These are phyloP conservation scores for Calameuta idolon DNA, from an alignment of 2,888 invertebrate genomes.

Conservation along the genomic window DNA sequence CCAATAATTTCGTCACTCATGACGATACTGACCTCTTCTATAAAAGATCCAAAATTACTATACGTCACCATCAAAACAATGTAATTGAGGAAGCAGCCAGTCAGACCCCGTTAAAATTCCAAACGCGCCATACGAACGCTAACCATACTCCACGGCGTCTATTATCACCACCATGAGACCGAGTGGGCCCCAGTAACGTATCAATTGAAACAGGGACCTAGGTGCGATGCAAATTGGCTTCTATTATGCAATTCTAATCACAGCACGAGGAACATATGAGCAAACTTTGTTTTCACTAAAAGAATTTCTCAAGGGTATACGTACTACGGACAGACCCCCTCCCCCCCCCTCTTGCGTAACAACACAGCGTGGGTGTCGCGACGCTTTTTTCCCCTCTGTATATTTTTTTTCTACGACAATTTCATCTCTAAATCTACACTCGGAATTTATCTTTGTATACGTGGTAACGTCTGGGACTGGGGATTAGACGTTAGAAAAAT, in stretches of 20 bases:
- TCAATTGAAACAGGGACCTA: not conserved
- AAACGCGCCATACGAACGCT: not conserved
- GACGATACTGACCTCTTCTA: not conserved
- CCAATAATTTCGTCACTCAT: not conserved
- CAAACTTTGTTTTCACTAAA: not conserved
- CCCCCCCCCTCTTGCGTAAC: not conserved
- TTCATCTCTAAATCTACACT: not conserved
- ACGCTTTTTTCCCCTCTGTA: not conserved
- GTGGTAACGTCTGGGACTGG: not conserved
- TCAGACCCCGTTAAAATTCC: constrained; percentile 5
- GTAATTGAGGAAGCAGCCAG: constrained; percentile 6
- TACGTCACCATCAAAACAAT: not conserved
- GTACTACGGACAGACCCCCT: not conserved
- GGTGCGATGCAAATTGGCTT: not conserved
- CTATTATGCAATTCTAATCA: not conserved
- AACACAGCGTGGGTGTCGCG: not conserved
- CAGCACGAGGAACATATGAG: not conserved
- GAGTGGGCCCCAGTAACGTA: not conserved
- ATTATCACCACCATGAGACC: not conserved
- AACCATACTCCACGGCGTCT: not conserved
- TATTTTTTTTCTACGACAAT: not conserved
- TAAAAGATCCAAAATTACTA: not conserved
- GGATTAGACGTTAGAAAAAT: too few species aligned
- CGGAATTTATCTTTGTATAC: not conserved
- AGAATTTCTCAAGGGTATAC: not conserved